Percentiles rank a stretch among this genome's conserved stretches.
These are phyloP conservation scores for Ochlodes sylvanus DNA, from an alignment of 2,888 invertebrate species.

Conservation along the genomic window DNA sequence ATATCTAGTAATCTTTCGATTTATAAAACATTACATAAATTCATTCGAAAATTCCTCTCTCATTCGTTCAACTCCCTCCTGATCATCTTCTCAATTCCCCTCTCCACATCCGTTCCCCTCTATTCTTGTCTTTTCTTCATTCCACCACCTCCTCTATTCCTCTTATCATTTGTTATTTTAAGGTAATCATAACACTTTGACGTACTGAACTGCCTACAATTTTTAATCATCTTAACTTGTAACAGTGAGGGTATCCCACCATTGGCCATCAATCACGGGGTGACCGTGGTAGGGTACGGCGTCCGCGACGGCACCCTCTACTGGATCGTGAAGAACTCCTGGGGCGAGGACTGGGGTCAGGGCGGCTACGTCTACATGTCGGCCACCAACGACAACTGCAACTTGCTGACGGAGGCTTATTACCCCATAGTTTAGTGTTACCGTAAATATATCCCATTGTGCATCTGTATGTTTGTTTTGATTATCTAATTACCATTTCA, in stretches of 20 bases:
- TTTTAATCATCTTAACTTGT: no score
- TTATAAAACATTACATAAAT: no score
- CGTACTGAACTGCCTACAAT: no score
- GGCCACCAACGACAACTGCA: conserved; percentile 55
- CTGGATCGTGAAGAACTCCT: conserved; percentile 68
- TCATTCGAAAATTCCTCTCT: no score
- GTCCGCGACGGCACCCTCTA: conserved; percentile 53
- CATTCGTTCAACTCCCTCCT: no score
- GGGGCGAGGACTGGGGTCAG: conserved; percentile 60
- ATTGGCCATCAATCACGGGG: conserved; percentile 50
- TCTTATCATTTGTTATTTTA: no score
- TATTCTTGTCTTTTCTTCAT: no score
- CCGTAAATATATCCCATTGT: conserved; percentile 39
- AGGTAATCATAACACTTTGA: no score
- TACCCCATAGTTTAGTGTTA: conserved; percentile 43
- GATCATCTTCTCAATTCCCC: no score
- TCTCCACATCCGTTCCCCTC: no score
- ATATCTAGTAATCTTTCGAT: no score
- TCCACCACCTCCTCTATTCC: no score
- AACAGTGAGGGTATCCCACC: conserved; percentile 23
- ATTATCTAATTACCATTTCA: not conserved
- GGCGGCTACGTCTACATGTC: conserved; percentile 57
- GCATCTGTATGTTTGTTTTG: conserved; percentile 32
- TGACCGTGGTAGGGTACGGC: conserved; percentile 61
- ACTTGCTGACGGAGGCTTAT: conserved; percentile 49